Conservation (phyloP, 2,113 vertebrate species). For the Phycodurus eques region DNA sequence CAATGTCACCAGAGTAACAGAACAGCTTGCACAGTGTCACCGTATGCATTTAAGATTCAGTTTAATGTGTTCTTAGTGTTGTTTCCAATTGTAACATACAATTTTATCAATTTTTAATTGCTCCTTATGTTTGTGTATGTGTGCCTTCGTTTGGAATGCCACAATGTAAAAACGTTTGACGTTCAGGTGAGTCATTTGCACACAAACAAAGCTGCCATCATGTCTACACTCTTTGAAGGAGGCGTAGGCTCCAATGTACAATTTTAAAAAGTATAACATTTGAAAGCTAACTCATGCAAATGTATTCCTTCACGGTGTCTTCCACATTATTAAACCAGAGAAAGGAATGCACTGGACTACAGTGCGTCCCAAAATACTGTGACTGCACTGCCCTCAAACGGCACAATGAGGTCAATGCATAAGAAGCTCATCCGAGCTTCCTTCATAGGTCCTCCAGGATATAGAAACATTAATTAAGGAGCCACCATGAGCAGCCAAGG, state of each 20-base stretch:
- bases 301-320: conserved; percentile 25
- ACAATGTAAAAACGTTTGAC: neutral
- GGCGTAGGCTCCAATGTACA: neutral
- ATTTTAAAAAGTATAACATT: conserved; percentile 13
- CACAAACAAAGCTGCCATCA: neutral
- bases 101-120: neutral
- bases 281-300: conserved; percentile 24
- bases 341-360: conserved; percentile 6
- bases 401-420: conserved; percentile 65
- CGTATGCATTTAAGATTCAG: neutral
- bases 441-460: conserved; percentile 60
- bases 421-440: conserved; percentile 25
- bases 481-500: conserved; percentile 72
- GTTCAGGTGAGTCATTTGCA: neutral
- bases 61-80: neutral
- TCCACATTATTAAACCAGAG: conserved; percentile 38
- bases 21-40: neutral
- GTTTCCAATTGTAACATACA: neutral
- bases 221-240: neutral
- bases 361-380: conserved; percentile 63
- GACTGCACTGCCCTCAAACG: conserved; percentile 88
- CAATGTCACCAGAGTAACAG: neutral
- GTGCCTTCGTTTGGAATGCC: no score
- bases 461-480: conserved; percentile 77
- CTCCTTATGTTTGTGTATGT: neutral